These are phyloP conservation scores for Spongilla lacustris DNA, from an alignment of 37 sponge, comb jelly and placozoan genomes.

Conservation along the genomic window DNA sequence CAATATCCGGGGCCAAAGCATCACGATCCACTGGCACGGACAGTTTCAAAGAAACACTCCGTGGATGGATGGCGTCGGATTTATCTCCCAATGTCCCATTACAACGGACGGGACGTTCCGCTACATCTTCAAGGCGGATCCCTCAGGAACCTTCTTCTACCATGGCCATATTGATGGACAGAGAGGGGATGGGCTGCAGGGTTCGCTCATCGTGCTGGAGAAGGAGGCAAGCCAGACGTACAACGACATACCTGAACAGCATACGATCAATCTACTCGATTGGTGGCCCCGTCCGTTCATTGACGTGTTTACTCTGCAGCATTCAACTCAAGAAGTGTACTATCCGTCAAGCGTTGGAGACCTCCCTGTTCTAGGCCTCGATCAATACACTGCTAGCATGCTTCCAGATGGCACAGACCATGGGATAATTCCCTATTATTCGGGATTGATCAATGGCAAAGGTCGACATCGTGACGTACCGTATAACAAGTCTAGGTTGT, in stretches of 20 bases:
- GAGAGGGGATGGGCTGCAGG: slow-evolving; percentile 69
- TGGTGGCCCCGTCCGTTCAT: slow-evolving; percentile 36
- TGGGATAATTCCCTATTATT: slow-evolving; percentile 50
- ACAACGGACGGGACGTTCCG: slow-evolving; percentile 49
- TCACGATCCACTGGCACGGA: slow-evolving; percentile 89
- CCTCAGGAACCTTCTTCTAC: slow-evolving; percentile 86
- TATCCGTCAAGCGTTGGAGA: slow-evolving; percentile 26
- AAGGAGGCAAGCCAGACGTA: background rate
- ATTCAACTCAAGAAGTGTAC: background rate
- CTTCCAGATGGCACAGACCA: slow-evolving; percentile 12
- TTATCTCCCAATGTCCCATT: slow-evolving; percentile 85
- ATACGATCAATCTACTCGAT: slow-evolving; percentile 45
- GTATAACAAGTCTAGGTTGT: slow-evolving; percentile 29
- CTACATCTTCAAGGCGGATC: slow-evolving; percentile 59
- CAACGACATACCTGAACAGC: slow-evolving; percentile 42
- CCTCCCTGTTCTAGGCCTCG: slow-evolving; percentile 16
- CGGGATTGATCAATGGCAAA: slow-evolving; percentile 61
- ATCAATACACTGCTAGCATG: slow-evolving; percentile 12
- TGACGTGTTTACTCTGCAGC: slow-evolving; percentile 37
- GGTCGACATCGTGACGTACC: slow-evolving; percentile 46
- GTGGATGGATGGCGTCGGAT: slow-evolving; percentile 83
- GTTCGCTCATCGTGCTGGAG: slow-evolving; percentile 69
- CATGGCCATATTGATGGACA: slow-evolving; percentile 77
- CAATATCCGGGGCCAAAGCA: slow-evolving; percentile 25
- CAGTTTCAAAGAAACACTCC: slow-evolving; percentile 69